phyloP scores from a whole-genome alignment of 2,888 invertebrate species.

The Drosophila buzzatii region DNA sequence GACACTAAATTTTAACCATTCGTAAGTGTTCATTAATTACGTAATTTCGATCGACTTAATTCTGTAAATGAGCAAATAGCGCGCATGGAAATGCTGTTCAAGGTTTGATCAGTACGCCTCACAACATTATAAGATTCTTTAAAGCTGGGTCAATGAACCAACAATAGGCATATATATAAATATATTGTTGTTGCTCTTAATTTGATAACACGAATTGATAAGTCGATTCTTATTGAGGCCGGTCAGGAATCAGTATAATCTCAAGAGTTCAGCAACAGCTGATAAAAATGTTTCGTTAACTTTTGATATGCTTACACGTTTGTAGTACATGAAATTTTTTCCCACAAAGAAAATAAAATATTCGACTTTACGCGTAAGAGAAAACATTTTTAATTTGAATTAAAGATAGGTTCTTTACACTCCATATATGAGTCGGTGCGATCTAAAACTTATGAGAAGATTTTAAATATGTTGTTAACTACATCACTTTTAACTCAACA shows the following conservation, averaged over 20 bases:
- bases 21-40: constrained; percentile 33
- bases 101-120: neutral
- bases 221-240: neutral
- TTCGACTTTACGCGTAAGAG: no score
- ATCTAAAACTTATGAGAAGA: no score
- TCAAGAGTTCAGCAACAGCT: neutral
- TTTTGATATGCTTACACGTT: neutral
- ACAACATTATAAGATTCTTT: neutral
- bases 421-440: no score
- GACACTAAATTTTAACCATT: constrained; percentile 16
- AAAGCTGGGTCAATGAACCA: neutral
- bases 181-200: neutral
- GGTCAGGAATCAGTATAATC: neutral
- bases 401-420: no score
- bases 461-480: no score
- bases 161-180: neutral
- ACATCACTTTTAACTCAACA: no score
- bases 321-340: neutral
- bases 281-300: neutral
- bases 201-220: no score
- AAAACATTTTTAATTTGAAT: no score
- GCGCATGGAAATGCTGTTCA: constrained; percentile 12
- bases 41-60: constrained; percentile 6
- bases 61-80: constrained; percentile 19
- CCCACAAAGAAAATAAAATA: no score